Evolutionary conservation across 2,888 invertebrate species (phyloP), one percentile per base, ranked within the genome.

Genomic region (Aphidoletes aphidimyza): DNA sequence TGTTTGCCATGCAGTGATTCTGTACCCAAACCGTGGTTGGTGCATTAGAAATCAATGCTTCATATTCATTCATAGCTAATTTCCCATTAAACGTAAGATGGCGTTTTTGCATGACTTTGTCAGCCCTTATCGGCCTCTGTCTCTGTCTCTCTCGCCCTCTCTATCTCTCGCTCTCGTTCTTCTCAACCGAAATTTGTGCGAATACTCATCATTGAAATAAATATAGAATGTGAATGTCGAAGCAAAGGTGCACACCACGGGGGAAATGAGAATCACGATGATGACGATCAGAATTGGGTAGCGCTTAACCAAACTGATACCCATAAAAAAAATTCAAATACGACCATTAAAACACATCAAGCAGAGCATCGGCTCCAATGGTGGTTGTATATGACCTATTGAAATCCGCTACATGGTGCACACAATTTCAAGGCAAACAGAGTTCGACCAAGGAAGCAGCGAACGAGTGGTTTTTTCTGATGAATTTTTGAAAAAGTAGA

Each of bases 401-500:
- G 47, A 11, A 47, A 47, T 19, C 47, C 3, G 0, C 22, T n/a
- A 11, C 47, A 17, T 22, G 22, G 17, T 47, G 9, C 47, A 47
- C 9, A 47, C 47, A 11, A 47, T 47, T 47, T 11, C 54, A n/a
- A n/a, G n/a, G n/a, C n/a, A n/a, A n/a, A n/a, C n/a, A n/a, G n/a
- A n/a, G n/a, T n/a, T n/a, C n/a, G n/a, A n/a, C n/a, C n/a, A n/a
- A n/a, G n/a, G n/a, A n/a, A n/a, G n/a, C n/a, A 54, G 17, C 17
- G 17, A 17, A 2, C 17, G 47, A 54, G 9, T 22, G 22, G 22
- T 22, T 8, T 54, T 54, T n/a, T n/a, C n/a, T 54, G 54, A 54
- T 54, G 54, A 54, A 54, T 69, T 69, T 11, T 69, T 69, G 69
- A 69, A 69, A 69, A 69, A 69, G 69, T 69, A 26, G 34, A 69